These are phyloP conservation scores for Chunga burmeisteri DNA, from an alignment of 2,113 vertebrate species.

Conservation along the genomic window DNA sequence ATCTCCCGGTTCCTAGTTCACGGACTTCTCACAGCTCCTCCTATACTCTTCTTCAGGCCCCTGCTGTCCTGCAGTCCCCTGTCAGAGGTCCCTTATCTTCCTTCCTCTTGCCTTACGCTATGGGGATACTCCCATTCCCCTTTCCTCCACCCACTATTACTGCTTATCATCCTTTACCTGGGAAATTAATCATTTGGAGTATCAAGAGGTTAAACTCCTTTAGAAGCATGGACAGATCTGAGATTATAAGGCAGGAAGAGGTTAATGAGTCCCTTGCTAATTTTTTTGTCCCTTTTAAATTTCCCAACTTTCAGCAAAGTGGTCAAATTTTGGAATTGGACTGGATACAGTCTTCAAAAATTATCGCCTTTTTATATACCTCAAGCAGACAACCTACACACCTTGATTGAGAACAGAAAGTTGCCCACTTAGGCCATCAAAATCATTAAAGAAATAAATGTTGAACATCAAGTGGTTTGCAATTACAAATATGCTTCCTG, in stretches of 20 bases:
- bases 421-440: background rate
- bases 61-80: background rate
- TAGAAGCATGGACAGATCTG: background rate
- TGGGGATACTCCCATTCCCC: background rate
- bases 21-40: background rate
- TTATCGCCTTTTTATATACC: fast-evolving
- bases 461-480: background rate
- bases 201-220: background rate
- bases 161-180: background rate
- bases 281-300: background rate
- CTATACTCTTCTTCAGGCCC: background rate
- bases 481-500: background rate
- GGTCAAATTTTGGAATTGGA: background rate
- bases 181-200: background rate
- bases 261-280: background rate
- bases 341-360: background rate
- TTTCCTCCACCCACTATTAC: background rate
- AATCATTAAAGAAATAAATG: background rate
- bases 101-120: background rate
- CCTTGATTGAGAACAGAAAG: background rate
- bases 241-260: background rate
- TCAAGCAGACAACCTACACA: background rate
- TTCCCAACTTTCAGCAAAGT: background rate
- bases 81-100: background rate
- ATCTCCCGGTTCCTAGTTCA: background rate